phyloP scores from a whole-genome alignment of 2,797 vertebrate genomes.

The Dermochelys coriacea region DNA sequence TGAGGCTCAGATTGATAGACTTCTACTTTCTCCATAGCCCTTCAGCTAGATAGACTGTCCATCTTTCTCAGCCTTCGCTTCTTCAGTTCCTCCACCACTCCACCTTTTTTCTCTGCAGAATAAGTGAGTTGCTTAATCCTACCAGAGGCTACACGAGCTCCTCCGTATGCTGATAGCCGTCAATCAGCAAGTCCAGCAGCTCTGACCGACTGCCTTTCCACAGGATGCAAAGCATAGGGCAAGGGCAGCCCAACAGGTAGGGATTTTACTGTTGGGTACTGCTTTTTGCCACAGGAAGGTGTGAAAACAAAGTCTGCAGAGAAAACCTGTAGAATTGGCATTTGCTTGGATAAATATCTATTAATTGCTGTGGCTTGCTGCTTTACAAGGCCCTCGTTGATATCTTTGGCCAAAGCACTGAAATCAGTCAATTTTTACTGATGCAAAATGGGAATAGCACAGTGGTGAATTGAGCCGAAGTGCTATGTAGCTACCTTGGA shows the following conservation, averaged over 20 bases:
- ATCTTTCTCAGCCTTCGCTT: neutral
- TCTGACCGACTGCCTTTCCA: neutral
- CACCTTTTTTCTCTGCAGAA: neutral
- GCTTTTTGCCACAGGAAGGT: neutral
- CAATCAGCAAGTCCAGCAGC: neutral
- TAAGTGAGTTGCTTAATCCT: neutral
- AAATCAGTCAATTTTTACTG: neutral
- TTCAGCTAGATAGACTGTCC: neutral
- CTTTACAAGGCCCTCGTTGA: neutral
- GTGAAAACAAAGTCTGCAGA: neutral
- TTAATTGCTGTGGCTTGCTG: neutral
- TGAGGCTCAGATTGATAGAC: neutral
- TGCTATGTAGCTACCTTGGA: neutral
- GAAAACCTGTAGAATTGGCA: neutral
- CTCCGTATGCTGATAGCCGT: neutral
- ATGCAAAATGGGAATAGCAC: neutral
- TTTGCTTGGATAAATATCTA: neutral
- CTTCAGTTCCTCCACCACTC: neutral
- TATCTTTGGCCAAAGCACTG: neutral
- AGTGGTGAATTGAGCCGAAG: neutral
- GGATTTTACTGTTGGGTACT: neutral
- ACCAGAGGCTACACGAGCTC: neutral
- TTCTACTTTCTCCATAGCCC: neutral
- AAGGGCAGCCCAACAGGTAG: neutral
- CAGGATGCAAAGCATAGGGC: neutral